phyloP scores from a whole-genome alignment of 2,797 vertebrate species.

The Taeniopygia guttata region DNA sequence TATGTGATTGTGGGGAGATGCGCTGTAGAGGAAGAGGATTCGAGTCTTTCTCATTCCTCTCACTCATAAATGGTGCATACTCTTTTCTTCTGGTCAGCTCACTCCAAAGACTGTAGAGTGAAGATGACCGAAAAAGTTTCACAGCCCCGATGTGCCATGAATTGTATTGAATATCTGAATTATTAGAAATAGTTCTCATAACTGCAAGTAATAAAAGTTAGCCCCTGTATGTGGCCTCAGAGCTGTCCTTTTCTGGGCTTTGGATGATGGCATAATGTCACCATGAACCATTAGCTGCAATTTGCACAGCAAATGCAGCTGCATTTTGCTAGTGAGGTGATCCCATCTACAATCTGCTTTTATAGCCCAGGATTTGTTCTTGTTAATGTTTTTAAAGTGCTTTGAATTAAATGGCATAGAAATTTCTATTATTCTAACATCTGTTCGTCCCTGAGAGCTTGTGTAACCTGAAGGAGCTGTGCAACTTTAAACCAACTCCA shows the following conservation, averaged over 20 bases:
- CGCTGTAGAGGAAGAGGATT: background rate
- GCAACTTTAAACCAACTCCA: background rate
- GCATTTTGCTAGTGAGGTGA: background rate
- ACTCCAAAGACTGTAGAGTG: conserved; percentile 7
- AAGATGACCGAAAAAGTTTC: conserved; percentile 43
- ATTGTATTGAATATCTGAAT: conserved; percentile 12
- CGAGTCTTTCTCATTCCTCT: background rate
- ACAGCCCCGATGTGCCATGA: background rate
- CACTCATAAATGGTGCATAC: background rate
- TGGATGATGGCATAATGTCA: background rate
- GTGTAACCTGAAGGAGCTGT: background rate
- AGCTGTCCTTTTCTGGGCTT: background rate
- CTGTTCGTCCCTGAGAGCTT: conserved; percentile 9
- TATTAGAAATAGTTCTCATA: conserved; percentile 12
- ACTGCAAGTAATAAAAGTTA: background rate
- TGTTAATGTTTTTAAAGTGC: conserved; percentile 29
- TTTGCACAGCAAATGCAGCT: background rate
- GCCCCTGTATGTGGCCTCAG: background rate
- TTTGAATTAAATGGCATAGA: background rate
- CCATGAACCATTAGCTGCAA: background rate
- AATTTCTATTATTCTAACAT: conserved; percentile 4
- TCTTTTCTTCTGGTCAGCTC: conserved; percentile 27
- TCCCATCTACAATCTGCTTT: background rate
- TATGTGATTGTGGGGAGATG: background rate
- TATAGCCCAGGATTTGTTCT: background rate